A percentile compares a stretch with the other conserved stretches of the same genome.
These are phyloP conservation scores for Monopterus albus DNA, from an alignment of 2,113 vertebrate genomes.

Conservation along the genomic window DNA sequence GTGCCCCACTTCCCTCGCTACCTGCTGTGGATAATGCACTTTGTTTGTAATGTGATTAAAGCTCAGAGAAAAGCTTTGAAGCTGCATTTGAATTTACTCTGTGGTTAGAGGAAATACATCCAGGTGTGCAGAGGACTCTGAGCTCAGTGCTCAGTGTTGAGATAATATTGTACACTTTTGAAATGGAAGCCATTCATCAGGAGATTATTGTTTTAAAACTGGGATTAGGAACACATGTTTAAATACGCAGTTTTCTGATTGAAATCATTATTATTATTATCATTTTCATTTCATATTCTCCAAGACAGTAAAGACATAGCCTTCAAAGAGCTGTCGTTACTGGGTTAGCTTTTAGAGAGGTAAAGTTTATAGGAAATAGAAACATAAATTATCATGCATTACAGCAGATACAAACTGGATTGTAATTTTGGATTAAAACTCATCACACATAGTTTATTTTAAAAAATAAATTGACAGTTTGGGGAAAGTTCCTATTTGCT, in stretches of 20 bases:
- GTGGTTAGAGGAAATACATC: conserved; percentile 26
- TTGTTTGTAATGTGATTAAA: conserved; percentile 70
- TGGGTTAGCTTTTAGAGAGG: too few relatives aligned
- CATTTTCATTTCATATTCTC: neutral
- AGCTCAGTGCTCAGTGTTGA: neutral
- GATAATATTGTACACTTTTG: neutral
- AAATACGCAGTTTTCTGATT: neutral
- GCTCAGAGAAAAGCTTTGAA: conserved; percentile 49
- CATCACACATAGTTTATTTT: too few relatives aligned
- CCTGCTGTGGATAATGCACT: conserved; percentile 60
- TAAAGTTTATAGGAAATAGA: too few relatives aligned
- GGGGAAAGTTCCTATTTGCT: too few relatives aligned
- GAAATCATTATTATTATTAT: neutral
- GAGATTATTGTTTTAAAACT: neutral
- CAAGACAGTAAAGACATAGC: too few relatives aligned
- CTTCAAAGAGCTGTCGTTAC: too few relatives aligned
- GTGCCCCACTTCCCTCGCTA: conserved; percentile 60
- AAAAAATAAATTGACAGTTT: too few relatives aligned
- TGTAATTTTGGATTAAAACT: neutral
- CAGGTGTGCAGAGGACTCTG: conserved; percentile 8
- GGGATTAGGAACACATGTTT: neutral
- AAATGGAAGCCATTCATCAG: neutral
- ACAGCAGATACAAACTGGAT: neutral
- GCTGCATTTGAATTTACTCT: conserved; percentile 24
- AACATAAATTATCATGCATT: neutral